A percentile compares a stretch with the other conserved stretches of the same genome.
Evolutionary conservation across 1,140 invertebrate species (phyloP).

Genomic region (Mycetomoellerius zeteki): DNA sequence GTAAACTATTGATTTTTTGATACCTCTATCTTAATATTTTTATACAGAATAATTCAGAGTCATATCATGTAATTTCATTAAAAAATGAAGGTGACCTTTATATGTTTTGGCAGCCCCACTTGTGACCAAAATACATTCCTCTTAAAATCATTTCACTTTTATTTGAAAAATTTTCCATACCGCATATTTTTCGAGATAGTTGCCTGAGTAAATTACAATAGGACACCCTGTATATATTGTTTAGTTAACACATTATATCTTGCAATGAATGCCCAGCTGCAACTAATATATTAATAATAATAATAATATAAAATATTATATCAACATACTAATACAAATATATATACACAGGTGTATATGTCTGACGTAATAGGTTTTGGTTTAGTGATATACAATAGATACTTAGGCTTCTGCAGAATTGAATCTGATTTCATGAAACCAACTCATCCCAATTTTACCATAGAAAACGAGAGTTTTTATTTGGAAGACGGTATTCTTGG

Average conservation of each 20-base stretch:
- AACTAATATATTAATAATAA: background rate
- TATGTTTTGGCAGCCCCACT: no score
- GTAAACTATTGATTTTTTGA: no score
- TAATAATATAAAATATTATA: background rate
- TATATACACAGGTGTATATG: constrained; percentile 4
- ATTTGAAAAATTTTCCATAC: no score
- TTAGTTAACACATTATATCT: background rate
- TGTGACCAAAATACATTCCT: no score
- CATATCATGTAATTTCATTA: no score
- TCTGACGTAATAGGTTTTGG: background rate
- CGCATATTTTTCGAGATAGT: no score
- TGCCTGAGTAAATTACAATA: no score
- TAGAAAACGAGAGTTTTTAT: background rate
- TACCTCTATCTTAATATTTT: no score
- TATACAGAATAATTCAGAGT: no score
- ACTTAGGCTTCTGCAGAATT: background rate
- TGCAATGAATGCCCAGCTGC: background rate
- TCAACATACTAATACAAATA: background rate
- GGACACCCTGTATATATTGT: background rate
- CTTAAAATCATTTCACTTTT: no score
- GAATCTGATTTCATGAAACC: constrained; percentile 33
- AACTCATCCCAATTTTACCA: background rate
- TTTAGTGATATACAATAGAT: background rate
- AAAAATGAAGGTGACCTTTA: no score
- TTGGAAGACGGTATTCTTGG: background rate